phyloP scores from a whole-genome alignment of 2,797 vertebrate species.

The Orientallactaga sibirica region DNA sequence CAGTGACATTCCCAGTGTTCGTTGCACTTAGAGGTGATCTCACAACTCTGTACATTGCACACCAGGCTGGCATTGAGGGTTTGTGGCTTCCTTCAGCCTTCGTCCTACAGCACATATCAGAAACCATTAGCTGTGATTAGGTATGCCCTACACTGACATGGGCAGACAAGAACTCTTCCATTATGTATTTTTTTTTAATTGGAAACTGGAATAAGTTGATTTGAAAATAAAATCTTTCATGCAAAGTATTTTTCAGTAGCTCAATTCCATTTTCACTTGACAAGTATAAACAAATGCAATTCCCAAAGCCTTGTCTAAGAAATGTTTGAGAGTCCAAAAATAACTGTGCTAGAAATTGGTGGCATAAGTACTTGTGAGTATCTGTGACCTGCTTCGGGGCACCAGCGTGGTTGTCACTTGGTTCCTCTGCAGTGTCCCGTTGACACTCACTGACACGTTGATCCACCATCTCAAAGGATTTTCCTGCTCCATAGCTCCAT shows the following conservation, averaged over 20 bases:
- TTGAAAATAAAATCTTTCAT: constrained; percentile 1
- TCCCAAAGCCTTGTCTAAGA: background rate
- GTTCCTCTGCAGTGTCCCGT: background rate
- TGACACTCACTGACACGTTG: background rate
- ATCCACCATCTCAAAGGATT: background rate
- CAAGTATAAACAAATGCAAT: background rate
- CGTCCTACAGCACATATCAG: background rate
- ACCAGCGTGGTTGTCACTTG: fast-evolving
- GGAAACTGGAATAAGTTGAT: background rate
- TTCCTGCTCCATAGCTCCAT: background rate
- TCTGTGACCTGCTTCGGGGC: background rate
- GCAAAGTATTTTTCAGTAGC: background rate
- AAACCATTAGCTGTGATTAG: background rate
- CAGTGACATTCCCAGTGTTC: background rate
- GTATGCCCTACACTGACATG: background rate
- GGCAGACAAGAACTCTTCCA: background rate
- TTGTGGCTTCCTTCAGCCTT: background rate
- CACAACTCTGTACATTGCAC: background rate
- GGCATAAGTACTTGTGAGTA: fast-evolving
- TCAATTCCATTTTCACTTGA: background rate
- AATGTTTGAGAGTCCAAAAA: background rate
- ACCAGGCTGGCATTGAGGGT: background rate
- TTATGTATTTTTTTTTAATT: constrained; percentile 35
- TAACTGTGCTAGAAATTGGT: fast-evolving
- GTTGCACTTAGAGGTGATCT: background rate